These are phyloP conservation scores for Brachionus sp. DNA, from an alignment of 1,140 invertebrate genomes.

Conservation along the genomic window DNA sequence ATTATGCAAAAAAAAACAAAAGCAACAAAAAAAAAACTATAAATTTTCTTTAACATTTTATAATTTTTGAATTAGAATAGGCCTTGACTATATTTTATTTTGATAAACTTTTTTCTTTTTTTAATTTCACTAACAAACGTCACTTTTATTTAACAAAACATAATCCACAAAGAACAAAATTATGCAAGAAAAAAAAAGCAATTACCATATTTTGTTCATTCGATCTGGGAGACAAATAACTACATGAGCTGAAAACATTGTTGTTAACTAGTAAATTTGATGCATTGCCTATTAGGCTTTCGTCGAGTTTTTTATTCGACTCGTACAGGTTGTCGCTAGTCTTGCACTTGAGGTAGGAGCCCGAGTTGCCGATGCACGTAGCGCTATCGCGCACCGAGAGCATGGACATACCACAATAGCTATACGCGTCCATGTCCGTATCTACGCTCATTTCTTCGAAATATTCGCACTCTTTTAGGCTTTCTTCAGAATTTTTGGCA, in stretches of 20 bases:
- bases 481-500: background rate
- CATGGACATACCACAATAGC: background rate
- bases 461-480: background rate
- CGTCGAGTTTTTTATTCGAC: background rate
- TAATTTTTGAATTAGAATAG: background rate
- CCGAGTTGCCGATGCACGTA: background rate
- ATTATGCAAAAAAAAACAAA: background rate
- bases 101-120: background rate
- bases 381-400: background rate
- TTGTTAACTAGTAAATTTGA: conserved; percentile 3
- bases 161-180: background rate
- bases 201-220: conserved; percentile 8
- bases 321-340: conserved; percentile 17
- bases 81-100: background rate
- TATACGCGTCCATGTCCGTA: background rate
- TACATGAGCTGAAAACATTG: background rate
- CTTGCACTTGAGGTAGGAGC: background rate
- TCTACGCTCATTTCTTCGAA: background rate
- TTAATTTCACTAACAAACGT: too few relatives aligned
- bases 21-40: background rate
- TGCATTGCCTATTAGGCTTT: background rate
- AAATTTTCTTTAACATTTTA: background rate
- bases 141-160: background rate
- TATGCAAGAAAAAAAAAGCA: background rate
- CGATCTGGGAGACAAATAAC: background rate